Conservation (phyloP, 1,140 invertebrate genomes). For the Macrocentrus cingulum region DNA sequence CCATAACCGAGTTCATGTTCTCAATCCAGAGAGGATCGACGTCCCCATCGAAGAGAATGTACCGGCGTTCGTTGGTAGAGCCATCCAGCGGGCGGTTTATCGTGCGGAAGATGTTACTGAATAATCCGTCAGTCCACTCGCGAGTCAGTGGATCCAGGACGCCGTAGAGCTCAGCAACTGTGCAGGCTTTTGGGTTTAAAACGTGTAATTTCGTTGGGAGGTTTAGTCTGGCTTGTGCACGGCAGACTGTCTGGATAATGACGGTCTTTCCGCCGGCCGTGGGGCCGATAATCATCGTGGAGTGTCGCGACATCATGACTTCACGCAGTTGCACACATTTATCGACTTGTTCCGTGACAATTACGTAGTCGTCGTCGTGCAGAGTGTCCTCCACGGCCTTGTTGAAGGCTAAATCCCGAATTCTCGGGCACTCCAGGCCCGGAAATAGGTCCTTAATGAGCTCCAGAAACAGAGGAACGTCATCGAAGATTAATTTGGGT, state of each 20-base stretch:
- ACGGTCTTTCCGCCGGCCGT: slow-evolving; percentile 89
- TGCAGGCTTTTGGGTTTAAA: slow-evolving; percentile 85
- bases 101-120: slow-evolving; percentile 88
- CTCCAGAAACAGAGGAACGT: slow-evolving; percentile 85
- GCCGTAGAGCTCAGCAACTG: slow-evolving; percentile 88
- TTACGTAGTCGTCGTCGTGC: slow-evolving; percentile 67
- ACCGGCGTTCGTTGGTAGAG: slow-evolving; percentile 71
- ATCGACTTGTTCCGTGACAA: slow-evolving; percentile 80
- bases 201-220: slow-evolving; percentile 75
- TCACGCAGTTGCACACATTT: slow-evolving; percentile 90
- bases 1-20: slow-evolving; percentile 97
- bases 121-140: slow-evolving; percentile 90
- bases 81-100: slow-evolving; percentile 77
- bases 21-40: slow-evolving; percentile 93
- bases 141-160: slow-evolving; percentile 79
- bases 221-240: slow-evolving; percentile 70
- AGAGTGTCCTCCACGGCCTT: slow-evolving; percentile 72
- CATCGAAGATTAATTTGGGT: slow-evolving; percentile 89
- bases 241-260: slow-evolving; percentile 77
- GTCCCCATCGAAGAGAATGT: slow-evolving; percentile 90
- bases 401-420: slow-evolving; percentile 83
- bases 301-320: slow-evolving; percentile 91
- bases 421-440: slow-evolving; percentile 80
- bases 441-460: slow-evolving; percentile 88
- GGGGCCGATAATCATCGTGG: slow-evolving; percentile 87